A percentile compares a stretch with the other conserved stretches of the same genome.
Evolutionary conservation across 2,888 invertebrate species (phyloP).

Genomic region (Conistra vaccinii): DNA sequence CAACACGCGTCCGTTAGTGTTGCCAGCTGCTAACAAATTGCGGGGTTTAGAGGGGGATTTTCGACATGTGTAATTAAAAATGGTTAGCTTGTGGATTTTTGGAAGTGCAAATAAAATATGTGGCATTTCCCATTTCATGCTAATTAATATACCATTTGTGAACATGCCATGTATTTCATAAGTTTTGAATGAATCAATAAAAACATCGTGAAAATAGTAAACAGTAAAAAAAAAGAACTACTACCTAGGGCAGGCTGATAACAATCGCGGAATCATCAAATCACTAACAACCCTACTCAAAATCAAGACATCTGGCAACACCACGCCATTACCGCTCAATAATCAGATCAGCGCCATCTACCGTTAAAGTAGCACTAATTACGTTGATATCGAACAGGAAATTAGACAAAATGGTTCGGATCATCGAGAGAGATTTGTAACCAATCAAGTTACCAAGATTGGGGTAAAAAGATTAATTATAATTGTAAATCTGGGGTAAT

Average conservation of each 20-base stretch:
- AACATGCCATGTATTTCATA: not conserved
- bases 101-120: not conserved
- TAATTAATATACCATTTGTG: not conserved
- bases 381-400: conserved; percentile 46
- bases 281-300: not conserved
- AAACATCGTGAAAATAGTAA: not conserved
- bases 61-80: not conserved
- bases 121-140: not conserved
- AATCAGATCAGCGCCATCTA: conserved; percentile 57
- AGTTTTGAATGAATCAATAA: not conserved
- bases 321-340: not conserved
- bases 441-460: conserved; percentile 35
- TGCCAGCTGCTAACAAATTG: conserved; percentile 52
- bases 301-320: conserved; percentile 9
- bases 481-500: conserved; percentile 46
- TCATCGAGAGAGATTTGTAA: conserved; percentile 41
- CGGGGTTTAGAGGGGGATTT: conserved; percentile 14
- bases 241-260: not conserved
- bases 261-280: not conserved
- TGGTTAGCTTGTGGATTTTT: not conserved
- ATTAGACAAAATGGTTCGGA: conserved; percentile 56
- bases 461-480: conserved; percentile 46
- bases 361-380: conserved; percentile 47
- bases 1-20: conserved; percentile 54
- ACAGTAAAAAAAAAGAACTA: not conserved